Percentiles rank a stretch among this genome's conserved stretches.
Conservation (phyloP, 1,140 invertebrate species). For the Cataglyphis hispanica region DNA sequence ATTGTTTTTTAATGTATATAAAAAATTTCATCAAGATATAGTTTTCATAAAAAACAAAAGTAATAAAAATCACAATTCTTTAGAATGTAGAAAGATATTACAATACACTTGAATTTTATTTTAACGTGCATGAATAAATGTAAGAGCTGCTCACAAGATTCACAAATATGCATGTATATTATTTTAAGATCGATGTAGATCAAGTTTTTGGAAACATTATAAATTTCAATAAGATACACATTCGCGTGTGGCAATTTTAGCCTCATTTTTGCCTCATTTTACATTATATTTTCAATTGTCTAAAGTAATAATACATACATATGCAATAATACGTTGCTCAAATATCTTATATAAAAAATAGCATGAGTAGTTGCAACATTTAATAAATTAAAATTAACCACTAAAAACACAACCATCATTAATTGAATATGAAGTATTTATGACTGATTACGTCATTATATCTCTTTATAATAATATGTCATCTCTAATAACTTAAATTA, state of each 20-base stretch:
- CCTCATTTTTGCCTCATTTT: not conserved
- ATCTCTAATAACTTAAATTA: constrained; percentile 47
- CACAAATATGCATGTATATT: constrained; percentile 44
- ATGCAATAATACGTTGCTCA: not conserved
- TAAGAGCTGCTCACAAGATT: constrained; percentile 30
- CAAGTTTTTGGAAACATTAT: constrained; percentile 14
- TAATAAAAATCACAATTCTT: constrained; percentile 5
- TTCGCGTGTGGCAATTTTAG: not conserved
- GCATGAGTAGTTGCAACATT: not conserved
- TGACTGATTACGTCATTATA: constrained; percentile 27
- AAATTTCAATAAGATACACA: constrained; percentile 2
- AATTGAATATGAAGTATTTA: constrained; percentile 23
- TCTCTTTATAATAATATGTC: constrained; percentile 32
- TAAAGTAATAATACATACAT: not conserved
- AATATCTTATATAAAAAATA: not conserved
- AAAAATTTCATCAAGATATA: not conserved
- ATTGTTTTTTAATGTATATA: not conserved
- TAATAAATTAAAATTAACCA: not conserved
- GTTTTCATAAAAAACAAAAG: not conserved
- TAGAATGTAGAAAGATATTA: constrained; percentile 11
- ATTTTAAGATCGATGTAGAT: not conserved
- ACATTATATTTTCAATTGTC: not conserved
- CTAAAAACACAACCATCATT: not conserved
- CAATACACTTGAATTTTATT: constrained; percentile 25
- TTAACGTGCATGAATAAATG: constrained; percentile 5